Evolutionary conservation across 2,113 vertebrate species (phyloP).

Genomic region (Spea multiplicata): DNA sequence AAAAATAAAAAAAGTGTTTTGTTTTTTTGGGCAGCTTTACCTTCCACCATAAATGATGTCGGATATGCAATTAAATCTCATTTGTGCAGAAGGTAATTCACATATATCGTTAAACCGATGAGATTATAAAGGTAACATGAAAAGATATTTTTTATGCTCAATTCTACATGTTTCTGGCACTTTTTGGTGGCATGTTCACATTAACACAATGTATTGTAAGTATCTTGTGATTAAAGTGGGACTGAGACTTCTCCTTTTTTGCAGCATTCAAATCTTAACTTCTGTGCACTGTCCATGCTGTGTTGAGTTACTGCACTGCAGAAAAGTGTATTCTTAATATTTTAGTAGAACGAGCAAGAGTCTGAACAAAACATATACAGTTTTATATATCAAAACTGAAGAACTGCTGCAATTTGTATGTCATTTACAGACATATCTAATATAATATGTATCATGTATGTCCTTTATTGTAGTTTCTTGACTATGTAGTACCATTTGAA

Average conservation of each 20-base stretch:
- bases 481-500: constrained; percentile 66
- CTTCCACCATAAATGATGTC: no score
- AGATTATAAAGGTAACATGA: background rate
- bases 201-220: constrained; percentile 6
- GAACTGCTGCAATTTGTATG: constrained; percentile 61
- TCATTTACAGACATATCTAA: constrained; percentile 67
- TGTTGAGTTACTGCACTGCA: constrained; percentile 70
- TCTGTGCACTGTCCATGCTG: constrained; percentile 76
- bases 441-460: constrained; percentile 50
- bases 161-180: background rate
- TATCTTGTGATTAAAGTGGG: constrained; percentile 31
- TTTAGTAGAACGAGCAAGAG: constrained; percentile 65
- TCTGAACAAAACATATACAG: constrained; percentile 47
- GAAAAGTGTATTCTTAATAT: constrained; percentile 67
- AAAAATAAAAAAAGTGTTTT: no score
- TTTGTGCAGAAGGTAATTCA: background rate
- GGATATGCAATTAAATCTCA: no score
- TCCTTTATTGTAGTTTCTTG: constrained; percentile 65
- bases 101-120: background rate
- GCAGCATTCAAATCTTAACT: constrained; percentile 67
- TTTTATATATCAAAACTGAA: constrained; percentile 66
- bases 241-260: constrained; percentile 58
- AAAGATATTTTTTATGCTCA: no score
- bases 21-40: no score
- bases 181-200: background rate